Base-by-base conservation (phyloP, 2,797 vertebrate species). In the Onychomys torridus region DNA sequence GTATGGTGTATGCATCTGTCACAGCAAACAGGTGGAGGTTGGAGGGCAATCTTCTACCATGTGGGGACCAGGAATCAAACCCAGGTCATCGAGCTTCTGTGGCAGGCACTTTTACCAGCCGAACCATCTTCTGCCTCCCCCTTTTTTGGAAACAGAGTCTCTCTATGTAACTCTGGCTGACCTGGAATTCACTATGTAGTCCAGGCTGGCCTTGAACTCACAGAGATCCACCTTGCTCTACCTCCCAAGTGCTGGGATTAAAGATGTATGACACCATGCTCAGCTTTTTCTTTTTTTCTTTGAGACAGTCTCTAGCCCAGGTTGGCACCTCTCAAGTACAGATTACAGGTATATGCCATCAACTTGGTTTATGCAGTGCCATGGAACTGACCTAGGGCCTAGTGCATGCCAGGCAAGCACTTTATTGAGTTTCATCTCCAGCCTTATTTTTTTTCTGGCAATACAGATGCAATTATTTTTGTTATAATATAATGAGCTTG, bases 401-500 rank as follows among this genome's bases (percentile, higher is more conserved):
- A 67, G 34, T 85, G 16, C 17, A 49, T 14, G 6, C 19, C 34
- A 85, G 27, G 43, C 43, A 85, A 85, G 43, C 59, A 49, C 43
- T 43, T 84, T 43, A 46, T 61, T 65, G 61, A 65, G 40, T 46
- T 84, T 46, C 61, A 84, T 65, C 61, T 84, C 43, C 40, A 67
- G 43, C 19, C 29, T 21, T 11, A n/a, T 71, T 46, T 77, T 55
- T 89, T 63, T 46, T 40, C 32, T 69, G 63, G 86, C 82, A 96
- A 34, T 69, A 75, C 71, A 95, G 49, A 89, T 32, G 40, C 11
- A 89, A 11, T 86, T 86, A 90, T 89, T 87, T 95, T 89, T 77
- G 59, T 90, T 96, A 59, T 78, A n/a, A 52, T 92, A n/a, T 34
- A 86, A 87, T 34, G 10, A 37, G 11, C 71, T 81, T 95, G 61